Evolutionary conservation across 2,888 invertebrate genomes (phyloP).

Genomic region (Ormyrus labotus): DNA sequence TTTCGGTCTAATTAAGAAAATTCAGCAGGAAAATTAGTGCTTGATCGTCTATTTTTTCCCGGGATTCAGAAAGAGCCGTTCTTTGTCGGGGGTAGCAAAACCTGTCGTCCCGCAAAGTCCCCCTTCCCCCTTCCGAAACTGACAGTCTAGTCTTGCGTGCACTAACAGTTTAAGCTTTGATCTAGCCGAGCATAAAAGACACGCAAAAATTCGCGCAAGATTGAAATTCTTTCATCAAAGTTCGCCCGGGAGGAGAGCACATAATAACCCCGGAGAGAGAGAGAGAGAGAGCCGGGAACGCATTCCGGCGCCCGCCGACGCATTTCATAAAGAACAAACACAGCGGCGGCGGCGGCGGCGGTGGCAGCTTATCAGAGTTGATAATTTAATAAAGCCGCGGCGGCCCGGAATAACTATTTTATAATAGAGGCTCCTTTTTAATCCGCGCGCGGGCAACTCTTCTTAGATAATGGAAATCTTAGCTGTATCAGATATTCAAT

Average conservation of each 20-base stretch:
- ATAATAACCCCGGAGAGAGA: slow-evolving; percentile 5
- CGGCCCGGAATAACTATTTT: slow-evolving; percentile 13
- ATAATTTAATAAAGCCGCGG: slow-evolving; percentile 51
- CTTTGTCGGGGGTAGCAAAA: not conserved
- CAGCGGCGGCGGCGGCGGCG: no score
- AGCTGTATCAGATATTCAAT: slow-evolving; percentile 49
- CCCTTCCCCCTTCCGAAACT: no score
- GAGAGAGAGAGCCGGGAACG: not conserved
- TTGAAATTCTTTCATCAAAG: slow-evolving; percentile 47
- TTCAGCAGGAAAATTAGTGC: no score
- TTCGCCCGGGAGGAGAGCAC: not conserved
- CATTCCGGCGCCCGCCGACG: not conserved
- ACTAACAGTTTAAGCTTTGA: no score
- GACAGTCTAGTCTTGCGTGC: no score
- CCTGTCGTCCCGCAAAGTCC: not conserved
- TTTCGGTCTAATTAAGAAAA: no score
- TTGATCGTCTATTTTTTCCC: no score
- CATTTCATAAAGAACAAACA: not conserved
- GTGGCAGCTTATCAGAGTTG: slow-evolving; percentile 41
- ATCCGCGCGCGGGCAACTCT: not conserved
- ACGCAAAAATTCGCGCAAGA: not conserved
- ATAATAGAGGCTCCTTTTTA: slow-evolving; percentile 33
- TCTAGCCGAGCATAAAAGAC: no score
- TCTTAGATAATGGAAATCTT: slow-evolving; percentile 52
- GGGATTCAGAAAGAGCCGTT: not conserved